A percentile compares a stretch with the other conserved stretches of the same genome.
phyloP scores from a whole-genome alignment of 92 coral and sea anemone genomes.

The Heteractis magnifica region DNA sequence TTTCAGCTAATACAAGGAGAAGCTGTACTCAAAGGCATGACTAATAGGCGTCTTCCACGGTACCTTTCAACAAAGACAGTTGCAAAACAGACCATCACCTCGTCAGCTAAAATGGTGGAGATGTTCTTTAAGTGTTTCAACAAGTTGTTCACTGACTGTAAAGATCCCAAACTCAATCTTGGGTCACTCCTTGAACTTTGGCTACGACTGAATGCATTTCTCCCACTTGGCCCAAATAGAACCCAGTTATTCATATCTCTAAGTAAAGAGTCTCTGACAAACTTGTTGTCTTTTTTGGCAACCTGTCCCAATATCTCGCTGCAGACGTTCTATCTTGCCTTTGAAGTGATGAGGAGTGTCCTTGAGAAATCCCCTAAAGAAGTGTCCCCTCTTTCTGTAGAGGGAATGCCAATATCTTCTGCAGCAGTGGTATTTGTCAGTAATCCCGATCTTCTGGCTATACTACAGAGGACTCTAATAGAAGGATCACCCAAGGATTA shows the following conservation, averaged over 20 bases:
- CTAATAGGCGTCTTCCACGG: conserved; percentile 18
- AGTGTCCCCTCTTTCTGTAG: not conserved
- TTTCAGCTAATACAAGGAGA: conserved; percentile 52
- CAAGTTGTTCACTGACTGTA: conserved; percentile 50
- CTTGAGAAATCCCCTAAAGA: conserved; percentile 18
- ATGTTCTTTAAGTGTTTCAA: conserved; percentile 40
- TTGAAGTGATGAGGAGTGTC: conserved; percentile 34
- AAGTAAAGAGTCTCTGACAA: conserved; percentile 9
- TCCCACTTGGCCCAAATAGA: conserved; percentile 11
- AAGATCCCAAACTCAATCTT: conserved; percentile 42
- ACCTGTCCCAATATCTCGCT: conserved; percentile 26
- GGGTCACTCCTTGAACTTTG: conserved; percentile 52
- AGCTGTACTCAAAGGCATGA: conserved; percentile 68
- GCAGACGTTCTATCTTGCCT: conserved; percentile 42
- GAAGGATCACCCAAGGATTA: conserved; percentile 47
- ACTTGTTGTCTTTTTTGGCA: conserved; percentile 39
- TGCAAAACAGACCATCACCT: conserved; percentile 16
- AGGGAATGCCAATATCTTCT: not conserved
- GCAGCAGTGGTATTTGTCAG: conserved; percentile 17
- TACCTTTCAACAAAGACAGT: conserved; percentile 8
- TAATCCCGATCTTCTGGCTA: conserved; percentile 27
- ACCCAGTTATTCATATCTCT: conserved; percentile 11
- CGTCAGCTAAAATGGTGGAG: conserved; percentile 7
- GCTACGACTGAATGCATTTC: conserved; percentile 50
- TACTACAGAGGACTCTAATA: conserved; percentile 29